Evolutionary conservation across 2,113 vertebrate species (phyloP), one percentile per base, ranked within the genome.

Genomic region (Erpornis zantholeuca): DNA sequence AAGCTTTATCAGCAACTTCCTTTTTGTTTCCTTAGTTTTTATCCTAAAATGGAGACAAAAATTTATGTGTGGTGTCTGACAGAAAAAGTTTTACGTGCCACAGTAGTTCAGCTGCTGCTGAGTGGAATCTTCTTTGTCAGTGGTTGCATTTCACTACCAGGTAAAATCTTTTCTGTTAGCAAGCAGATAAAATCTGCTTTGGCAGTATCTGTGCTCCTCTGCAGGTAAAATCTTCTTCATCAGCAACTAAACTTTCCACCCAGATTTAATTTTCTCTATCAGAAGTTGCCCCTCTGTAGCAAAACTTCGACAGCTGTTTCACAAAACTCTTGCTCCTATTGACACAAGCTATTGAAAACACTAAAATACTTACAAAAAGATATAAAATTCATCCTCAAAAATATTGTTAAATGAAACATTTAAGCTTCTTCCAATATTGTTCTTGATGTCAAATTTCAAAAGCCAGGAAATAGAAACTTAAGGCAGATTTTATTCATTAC

Each of bases 161-260:
- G 82, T 96, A 60, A 90, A 93, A 90, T 53, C 29, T 86, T 33
- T 88, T 90, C 79, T 88, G 75, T 92, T 96, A 90, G 60, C 76
- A 78, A 56, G 76, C 52, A 88, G 93, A 92, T 92, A 78, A 94
- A 94, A 96, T 70, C 85, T 88, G 27, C 60, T 90, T 90, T 93
- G 79, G 75, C 87, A 92, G 63, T 86, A 70, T 77, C 72, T 52
- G 23, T 78, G 36, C 68, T 86, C 90, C 79, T 83, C 71, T 78
- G 64, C 68, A 88, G 92, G 88, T 86, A 88, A 90, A 96, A 95
- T 60, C 25, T 70, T 93, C 79, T 68, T 85, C 52, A 88, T 92
- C 94, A 95, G 88, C 93, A 94, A 16, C 82, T 91, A 23, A 47
- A 52, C 54, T 88, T 96, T 72, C 47, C 31, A 35, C 82, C 83